A percentile compares a stretch with the other conserved stretches of the same genome.
Evolutionary conservation across 2,797 vertebrate genomes (phyloP).

Genomic region (Coreius guichenoti): DNA sequence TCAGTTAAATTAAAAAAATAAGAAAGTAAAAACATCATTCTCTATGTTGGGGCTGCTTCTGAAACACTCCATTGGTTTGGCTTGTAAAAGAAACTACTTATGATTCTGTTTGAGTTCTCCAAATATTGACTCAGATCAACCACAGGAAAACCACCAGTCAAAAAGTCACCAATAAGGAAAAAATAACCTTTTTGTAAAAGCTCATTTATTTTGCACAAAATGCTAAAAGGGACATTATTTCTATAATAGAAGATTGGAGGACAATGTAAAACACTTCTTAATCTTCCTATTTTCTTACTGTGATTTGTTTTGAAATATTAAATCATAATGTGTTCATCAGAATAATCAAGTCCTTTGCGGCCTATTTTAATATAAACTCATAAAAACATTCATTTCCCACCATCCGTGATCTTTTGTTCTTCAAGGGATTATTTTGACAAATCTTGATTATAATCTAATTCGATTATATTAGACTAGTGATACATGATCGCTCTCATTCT

Average conservation of each 20-base stretch:
- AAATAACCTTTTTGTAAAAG: conserved; percentile 60
- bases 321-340: not conserved
- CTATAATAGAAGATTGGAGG: conserved; percentile 31
- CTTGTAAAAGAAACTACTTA: conserved; percentile 38
- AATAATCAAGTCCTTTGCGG: conserved; percentile 11
- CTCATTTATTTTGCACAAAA: conserved; percentile 62
- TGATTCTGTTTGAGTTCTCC: conserved; percentile 59
- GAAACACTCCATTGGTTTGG: conserved; percentile 48
- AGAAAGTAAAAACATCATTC: not conserved
- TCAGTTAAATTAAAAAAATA: not conserved
- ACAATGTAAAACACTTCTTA: not conserved
- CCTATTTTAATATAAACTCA: not conserved
- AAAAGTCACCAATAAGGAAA: conserved; percentile 41
- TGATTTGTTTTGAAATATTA: conserved; percentile 18
- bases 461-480: not conserved
- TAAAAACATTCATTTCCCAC: not conserved
- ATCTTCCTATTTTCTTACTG: not conserved
- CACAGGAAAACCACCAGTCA: conserved; percentile 58
- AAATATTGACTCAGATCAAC: conserved; percentile 62
- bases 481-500: conserved; percentile 15
- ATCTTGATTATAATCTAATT: conserved; percentile 12
- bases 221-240: conserved; percentile 56
- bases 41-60: conserved; percentile 31
- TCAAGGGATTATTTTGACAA: conserved; percentile 2
- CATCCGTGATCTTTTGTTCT: not conserved